Evolutionary conservation across 2,888 invertebrate genomes (phyloP), one percentile per base, ranked within the genome.

Genomic region (Idaea straminata): DNA sequence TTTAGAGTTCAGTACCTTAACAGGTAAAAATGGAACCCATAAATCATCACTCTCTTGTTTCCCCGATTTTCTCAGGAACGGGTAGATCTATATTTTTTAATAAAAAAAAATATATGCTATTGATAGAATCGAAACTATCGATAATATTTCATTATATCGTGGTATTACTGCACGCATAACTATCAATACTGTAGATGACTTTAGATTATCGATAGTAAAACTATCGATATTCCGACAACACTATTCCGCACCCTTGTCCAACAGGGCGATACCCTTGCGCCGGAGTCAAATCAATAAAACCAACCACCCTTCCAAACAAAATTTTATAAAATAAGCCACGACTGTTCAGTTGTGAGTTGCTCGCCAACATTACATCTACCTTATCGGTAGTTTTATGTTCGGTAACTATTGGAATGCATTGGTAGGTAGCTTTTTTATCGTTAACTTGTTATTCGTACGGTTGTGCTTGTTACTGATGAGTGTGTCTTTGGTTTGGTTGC

Each of bases 321-420:
- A 76, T 15, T 15, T 2, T 58, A 13, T 15, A 4, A 5, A 58
- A 58, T 58, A 58, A n/a, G 4, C 15, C 15, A 13, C 15, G 58
- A 16, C 58, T 15, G 69, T 69, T 82, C 84, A 80, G 82, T 82
- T 70, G 68, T 74, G 77, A 71, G 69, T 72, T 74, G 81, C 76
- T 69, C 83, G 82, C 77, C 79, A 77, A 74, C 78, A 76, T 74
- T 74, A 82, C 80, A 57, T 64, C 63, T 66, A 65, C 66, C 84
- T 91, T 91, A 91, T 92, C 91, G 87, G 81, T 57, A 64, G 73
- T 86, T 91, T 91, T 90, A 91, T 83, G 89, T 89, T 89, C 86
- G 73, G 78, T 88, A 90, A 91, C 87, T 90, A 90, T 25, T 85
- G 87, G 82, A 82, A 92, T 92, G 92, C 91, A 83, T 83, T 92